These are phyloP conservation scores for Burhinus bistriatus DNA, from an alignment of 2,113 vertebrate species.

Conservation along the genomic window DNA sequence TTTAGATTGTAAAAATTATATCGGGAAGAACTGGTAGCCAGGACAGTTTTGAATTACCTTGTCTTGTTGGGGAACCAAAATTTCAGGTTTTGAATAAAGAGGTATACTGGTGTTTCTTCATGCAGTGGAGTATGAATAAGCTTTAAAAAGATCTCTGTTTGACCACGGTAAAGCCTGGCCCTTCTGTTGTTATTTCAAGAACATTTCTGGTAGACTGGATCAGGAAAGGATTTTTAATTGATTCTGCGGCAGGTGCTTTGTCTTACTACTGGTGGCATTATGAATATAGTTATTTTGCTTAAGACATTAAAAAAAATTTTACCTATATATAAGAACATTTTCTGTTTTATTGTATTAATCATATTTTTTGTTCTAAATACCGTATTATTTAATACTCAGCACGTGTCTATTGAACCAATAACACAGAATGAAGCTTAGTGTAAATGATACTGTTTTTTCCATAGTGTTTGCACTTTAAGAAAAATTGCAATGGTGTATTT, in stretches of 20 bases:
- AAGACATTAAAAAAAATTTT: neutral
- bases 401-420: neutral
- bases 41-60: neutral
- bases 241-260: neutral
- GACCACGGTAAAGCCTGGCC: neutral
- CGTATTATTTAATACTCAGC: neutral
- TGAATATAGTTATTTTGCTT: neutral
- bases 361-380: neutral
- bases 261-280: neutral
- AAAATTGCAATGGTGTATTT: slow-evolving; percentile 5
- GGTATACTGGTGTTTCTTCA: neutral
- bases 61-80: neutral
- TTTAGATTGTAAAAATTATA: neutral
- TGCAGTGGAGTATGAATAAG: neutral
- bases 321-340: neutral
- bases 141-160: neutral
- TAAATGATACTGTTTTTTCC: neutral
- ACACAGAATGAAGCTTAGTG: neutral
- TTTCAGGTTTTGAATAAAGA: neutral
- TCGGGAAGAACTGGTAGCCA: neutral
- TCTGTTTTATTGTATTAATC: neutral
- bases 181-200: neutral
- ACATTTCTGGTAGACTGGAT: neutral
- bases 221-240: neutral
- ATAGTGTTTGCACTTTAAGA: neutral